Percentiles rank a stretch among this genome's conserved stretches.
Conservation (phyloP, 2,113 vertebrate genomes). For the Cinclus cinclus region DNA sequence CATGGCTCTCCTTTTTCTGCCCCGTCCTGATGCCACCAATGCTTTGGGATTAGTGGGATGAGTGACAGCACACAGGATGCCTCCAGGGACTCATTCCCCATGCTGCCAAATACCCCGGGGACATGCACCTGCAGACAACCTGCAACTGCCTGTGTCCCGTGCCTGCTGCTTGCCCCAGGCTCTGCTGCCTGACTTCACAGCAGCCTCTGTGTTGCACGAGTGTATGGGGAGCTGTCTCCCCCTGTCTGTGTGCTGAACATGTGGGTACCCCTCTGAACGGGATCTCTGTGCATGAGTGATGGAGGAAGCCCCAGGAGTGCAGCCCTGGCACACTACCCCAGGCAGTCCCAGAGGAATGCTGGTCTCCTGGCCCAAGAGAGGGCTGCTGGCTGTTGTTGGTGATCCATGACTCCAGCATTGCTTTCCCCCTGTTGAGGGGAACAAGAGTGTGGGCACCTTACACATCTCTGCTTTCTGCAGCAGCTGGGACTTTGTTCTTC, state of each 20-base stretch:
- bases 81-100: neutral
- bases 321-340: neutral
- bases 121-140: neutral
- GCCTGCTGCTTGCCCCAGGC: neutral
- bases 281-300: fast-evolving
- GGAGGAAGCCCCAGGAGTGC: neutral
- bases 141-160: fast-evolving
- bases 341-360: fast-evolving
- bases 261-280: fast-evolving
- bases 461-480: neutral
- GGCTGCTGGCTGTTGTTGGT: neutral
- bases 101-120: neutral
- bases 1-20: neutral
- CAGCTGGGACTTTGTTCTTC: neutral
- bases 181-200: neutral
- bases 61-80: neutral
- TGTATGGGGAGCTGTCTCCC: neutral
- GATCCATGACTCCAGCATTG: neutral
- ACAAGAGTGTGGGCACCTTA: neutral
- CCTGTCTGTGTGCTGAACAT: fast-evolving
- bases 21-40: neutral
- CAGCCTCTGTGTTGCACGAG: fast-evolving
- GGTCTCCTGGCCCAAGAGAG: neutral
- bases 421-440: neutral
- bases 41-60: neutral